Evolutionary conservation across 2,113 vertebrate genomes (phyloP), one percentile per base, ranked within the genome.

Genomic region (Catharus bicknelli): DNA sequence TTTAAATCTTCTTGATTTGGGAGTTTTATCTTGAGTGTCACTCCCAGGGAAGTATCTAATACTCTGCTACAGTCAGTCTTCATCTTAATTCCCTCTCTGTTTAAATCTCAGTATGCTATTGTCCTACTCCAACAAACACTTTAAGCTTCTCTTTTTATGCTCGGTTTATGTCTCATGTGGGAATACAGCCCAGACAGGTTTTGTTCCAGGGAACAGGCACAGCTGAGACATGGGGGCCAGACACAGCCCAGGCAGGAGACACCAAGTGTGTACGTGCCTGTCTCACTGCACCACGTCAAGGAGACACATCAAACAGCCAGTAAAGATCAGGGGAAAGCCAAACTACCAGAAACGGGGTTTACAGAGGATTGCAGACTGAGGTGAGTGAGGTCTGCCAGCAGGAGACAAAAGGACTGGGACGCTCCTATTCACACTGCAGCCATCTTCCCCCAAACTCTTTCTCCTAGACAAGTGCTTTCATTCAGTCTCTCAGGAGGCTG

Each of bases 1-100:
- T 88, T 86, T 54, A 91, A 74, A 94, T 74, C 27, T 70, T 61
- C 64, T 86, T 74, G 32, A 93, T 77, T 59, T 86, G 47, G 51
- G 34, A 78, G 40, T 27, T 59, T 67, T 10, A 32, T 55, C 64
- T 81, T 74, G 22, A 74, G 30, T 57, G 53, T 13, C 11, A 77
- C 34, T 84, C 42, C 55, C 45, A 59, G 7, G 20, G 21, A 72
- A 77, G 19, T 36, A 83, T 34, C 36, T 57, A 57, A 80, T 61
- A 55, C 26, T 48, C 43, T 80, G 42, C 36, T 64, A 19, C 13
- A 62, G 50, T 32, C 51, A 22, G 22, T 43, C 34, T 47, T 58
- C 40, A 11, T 47, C 43, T 87, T 23, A 5, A 16, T 75, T 93
- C 26, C 27, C 42, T 54, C n/a, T 57, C 73, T 78, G 12, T 86